Evolutionary conservation across 2,888 invertebrate species (phyloP).

Genomic region (Himalopsyche tibetana): DNA sequence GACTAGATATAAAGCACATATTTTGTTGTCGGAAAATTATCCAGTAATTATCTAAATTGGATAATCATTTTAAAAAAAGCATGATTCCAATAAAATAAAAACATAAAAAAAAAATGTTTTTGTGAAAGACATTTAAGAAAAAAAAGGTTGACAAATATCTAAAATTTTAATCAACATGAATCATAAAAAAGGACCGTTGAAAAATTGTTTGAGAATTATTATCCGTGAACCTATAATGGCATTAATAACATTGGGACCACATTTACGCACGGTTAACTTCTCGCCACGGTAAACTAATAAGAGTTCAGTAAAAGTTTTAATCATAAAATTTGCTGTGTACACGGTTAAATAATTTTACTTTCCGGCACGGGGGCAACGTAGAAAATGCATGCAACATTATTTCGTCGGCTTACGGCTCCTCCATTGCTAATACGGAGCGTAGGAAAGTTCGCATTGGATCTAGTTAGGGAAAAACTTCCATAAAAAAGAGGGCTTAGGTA

Average conservation of each 20-base stretch:
- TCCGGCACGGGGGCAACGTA: constrained; percentile 20
- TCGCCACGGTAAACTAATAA: constrained; percentile 37
- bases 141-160: no score
- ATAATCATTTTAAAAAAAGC: no score
- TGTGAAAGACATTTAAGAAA: no score
- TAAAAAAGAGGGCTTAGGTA: background rate
- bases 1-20: no score
- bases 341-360: constrained; percentile 34
- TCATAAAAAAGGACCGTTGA: background rate
- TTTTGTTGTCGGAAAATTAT: no score
- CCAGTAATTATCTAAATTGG: no score
- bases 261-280: constrained; percentile 40
- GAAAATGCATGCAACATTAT: constrained; percentile 40
- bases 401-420: background rate
- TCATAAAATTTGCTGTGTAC: constrained; percentile 39
- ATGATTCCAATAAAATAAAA: no score
- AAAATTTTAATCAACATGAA: background rate
- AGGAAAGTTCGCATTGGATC: constrained; percentile 32
- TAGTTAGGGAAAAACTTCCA: constrained; percentile 35
- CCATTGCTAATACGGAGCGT: background rate
- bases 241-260: constrained; percentile 32
- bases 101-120: no score
- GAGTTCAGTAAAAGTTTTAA: constrained; percentile 42
- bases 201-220: constrained; percentile 19
- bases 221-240: constrained; percentile 35